These are phyloP conservation scores for Eumacrocentrus americanus DNA, from an alignment of 2,888 invertebrate genomes.

Conservation along the genomic window DNA sequence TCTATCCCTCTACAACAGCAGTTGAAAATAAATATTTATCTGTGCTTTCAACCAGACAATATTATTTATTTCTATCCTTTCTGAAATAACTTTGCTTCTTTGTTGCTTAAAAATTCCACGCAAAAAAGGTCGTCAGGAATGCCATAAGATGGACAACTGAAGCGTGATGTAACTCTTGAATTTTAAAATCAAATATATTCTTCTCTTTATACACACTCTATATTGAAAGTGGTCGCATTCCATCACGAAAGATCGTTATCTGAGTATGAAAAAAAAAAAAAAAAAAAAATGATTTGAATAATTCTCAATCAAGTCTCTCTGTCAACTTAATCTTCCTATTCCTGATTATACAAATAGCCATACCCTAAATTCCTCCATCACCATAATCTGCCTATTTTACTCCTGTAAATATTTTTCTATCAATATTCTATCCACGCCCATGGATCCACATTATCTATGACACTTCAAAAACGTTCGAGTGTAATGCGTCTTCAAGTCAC, in stretches of 20 bases:
- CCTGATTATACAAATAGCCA: too few relatives aligned
- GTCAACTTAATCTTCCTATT: neutral
- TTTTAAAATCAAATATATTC: neutral
- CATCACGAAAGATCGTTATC: neutral
- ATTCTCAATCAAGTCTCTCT: neutral
- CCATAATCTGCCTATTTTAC: too few relatives aligned
- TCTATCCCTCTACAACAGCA: neutral
- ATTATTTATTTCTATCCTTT: neutral
- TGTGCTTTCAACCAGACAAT: neutral
- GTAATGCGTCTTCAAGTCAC: too few relatives aligned
- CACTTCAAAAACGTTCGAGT: too few relatives aligned
- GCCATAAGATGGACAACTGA: neutral
- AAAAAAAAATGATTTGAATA: too few relatives aligned
- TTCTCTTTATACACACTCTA: neutral
- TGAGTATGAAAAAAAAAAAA: neutral
- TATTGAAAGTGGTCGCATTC: neutral
- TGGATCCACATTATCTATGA: too few relatives aligned
- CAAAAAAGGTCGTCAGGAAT: neutral
- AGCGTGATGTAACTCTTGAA: neutral
- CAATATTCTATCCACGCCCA: too few relatives aligned
- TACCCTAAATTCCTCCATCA: too few relatives aligned
- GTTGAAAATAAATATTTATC: conserved; percentile 1
- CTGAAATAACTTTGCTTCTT: too few relatives aligned
- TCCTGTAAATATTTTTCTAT: too few relatives aligned
- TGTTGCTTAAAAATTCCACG: neutral